Conservation (phyloP, 2,888 invertebrate genomes). For the Acrobasis suavella region DNA sequence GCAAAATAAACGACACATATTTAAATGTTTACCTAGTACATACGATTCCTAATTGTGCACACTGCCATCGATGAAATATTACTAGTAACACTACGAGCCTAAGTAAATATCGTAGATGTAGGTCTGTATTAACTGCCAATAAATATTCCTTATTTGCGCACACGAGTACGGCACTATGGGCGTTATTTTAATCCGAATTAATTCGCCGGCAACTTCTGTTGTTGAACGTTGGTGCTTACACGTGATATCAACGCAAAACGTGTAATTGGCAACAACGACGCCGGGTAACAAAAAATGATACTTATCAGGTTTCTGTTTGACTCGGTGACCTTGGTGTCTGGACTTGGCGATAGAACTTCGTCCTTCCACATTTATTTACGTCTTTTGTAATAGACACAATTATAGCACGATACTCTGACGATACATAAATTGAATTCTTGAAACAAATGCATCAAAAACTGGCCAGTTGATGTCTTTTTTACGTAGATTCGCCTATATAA, state of each 20-base stretch:
- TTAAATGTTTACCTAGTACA: too few relatives aligned
- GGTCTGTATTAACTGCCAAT: background rate
- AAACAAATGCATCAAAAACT: too few relatives aligned
- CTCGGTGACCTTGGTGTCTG: slow-evolving; percentile 24
- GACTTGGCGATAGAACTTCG: slow-evolving; percentile 27
- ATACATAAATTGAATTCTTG: too few relatives aligned
- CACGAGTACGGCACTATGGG: background rate
- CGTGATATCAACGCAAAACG: slow-evolving; percentile 5
- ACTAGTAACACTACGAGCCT: too few relatives aligned
- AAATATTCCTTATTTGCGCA: slow-evolving; percentile 2
- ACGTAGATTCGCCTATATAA: too few relatives aligned
- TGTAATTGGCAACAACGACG: background rate
- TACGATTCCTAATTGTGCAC: too few relatives aligned
- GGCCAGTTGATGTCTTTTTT: too few relatives aligned
- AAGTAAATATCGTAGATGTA: too few relatives aligned
- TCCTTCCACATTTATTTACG: background rate
- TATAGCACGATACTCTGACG: too few relatives aligned
- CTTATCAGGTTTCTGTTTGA: slow-evolving; percentile 24
- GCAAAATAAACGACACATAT: too few relatives aligned
- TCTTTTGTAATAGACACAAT: too few relatives aligned
- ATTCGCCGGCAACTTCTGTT: background rate
- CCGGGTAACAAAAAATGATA: slow-evolving; percentile 8
- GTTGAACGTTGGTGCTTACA: background rate
- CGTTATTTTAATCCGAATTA: background rate
- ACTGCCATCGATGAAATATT: too few relatives aligned